These are phyloP conservation scores for Orchesellides sinensis DNA, from an alignment of 2,888 invertebrate species.

Conservation along the genomic window DNA sequence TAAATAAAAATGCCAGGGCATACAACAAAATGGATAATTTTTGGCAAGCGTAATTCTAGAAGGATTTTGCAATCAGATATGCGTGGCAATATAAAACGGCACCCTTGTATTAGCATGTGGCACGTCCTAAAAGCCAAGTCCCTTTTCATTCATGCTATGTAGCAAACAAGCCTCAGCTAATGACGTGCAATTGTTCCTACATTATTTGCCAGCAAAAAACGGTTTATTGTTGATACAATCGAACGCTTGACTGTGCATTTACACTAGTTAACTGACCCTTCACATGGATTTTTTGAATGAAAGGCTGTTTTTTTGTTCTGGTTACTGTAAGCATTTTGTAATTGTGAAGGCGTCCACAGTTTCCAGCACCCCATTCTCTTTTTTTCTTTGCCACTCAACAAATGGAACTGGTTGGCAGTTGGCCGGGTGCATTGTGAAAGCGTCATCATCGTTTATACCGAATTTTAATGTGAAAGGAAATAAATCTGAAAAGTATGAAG, in stretches of 20 bases:
- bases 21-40: too few species aligned
- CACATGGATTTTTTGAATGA: neutral
- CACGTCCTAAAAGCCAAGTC: too few species aligned
- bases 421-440: constrained; percentile 6
- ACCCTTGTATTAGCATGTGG: too few species aligned
- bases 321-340: constrained; percentile 49
- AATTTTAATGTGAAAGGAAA: constrained; percentile 23
- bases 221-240: constrained; percentile 22
- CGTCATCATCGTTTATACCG: constrained; percentile 55
- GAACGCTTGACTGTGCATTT: constrained; percentile 22
- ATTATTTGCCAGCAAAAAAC: constrained; percentile 12
- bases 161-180: constrained; percentile 43
- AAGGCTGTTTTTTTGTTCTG: constrained; percentile 6
- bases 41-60: constrained; percentile 6
- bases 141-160: neutral
- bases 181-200: constrained; percentile 47
- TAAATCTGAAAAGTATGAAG: constrained; percentile 45
- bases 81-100: neutral
- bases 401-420: neutral
- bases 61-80: constrained; percentile 21
- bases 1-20: too few species aligned
- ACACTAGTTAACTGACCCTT: constrained; percentile 26
- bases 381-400: constrained; percentile 2
- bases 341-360: constrained; percentile 56
- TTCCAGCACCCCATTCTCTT: constrained; percentile 35